Percentiles rank a stretch among this genome's conserved stretches.
Conservation (phyloP, 2,797 vertebrate genomes). For the Acomys russatus region DNA sequence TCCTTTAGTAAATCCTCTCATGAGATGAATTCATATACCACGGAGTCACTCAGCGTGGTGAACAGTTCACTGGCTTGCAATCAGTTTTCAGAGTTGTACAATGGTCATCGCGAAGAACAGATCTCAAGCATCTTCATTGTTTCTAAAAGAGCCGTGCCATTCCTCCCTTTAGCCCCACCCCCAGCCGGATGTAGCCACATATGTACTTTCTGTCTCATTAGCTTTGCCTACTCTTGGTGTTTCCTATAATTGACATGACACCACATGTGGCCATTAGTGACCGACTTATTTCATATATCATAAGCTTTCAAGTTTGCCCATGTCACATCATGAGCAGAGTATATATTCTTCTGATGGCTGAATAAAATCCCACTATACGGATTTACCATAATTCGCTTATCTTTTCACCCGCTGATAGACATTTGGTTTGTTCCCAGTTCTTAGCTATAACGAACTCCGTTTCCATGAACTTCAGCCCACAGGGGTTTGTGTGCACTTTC, state of each 20-base stretch:
- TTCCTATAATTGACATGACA: background rate
- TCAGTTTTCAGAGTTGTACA: background rate
- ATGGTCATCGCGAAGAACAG: background rate
- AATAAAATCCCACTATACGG: background rate
- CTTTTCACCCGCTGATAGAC: background rate
- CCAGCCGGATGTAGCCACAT: too few species aligned
- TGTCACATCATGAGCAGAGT: background rate
- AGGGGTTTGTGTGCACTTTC: background rate
- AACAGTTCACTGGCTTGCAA: background rate
- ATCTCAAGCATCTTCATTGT: background rate
- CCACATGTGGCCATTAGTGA: background rate
- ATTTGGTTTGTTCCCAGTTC: background rate
- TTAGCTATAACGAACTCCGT: background rate
- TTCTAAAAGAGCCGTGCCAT: background rate
- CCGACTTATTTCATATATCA: background rate
- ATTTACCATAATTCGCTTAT: background rate
- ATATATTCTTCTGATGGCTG: background rate
- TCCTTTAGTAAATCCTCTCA: background rate
- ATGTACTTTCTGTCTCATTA: background rate
- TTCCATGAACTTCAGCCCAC: background rate
- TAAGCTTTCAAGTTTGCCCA: background rate
- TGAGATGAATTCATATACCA: background rate
- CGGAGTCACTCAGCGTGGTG: background rate
- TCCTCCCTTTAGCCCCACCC: rapidly evolving
- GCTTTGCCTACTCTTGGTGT: background rate